Conservation (phyloP, 1,140 invertebrate species). For the Goniozus legneri region DNA sequence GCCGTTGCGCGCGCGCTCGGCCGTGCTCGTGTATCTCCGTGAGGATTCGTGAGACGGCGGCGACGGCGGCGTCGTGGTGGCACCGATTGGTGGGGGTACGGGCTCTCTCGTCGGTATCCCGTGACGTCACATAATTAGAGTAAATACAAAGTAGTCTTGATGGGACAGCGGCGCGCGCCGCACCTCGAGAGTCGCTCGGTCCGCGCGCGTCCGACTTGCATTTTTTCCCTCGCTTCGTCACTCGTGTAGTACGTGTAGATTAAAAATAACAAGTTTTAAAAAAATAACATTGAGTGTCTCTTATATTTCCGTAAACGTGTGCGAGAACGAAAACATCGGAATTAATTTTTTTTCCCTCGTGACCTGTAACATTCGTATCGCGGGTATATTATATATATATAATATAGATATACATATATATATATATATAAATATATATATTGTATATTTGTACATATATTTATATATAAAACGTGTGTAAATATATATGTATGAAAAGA, state of each 20-base stretch:
- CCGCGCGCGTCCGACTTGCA: constrained; percentile 54
- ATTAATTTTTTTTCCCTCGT: too few relatives aligned
- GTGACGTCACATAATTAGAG: constrained; percentile 75
- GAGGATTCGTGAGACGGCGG: constrained; percentile 22
- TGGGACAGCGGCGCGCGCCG: constrained; percentile 64
- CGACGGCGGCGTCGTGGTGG: constrained; percentile 54
- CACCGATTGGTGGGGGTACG: too few relatives aligned
- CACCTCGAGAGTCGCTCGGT: constrained; percentile 52
- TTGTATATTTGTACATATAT: background rate
- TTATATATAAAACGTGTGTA: background rate
- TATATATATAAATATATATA: constrained; percentile 1
- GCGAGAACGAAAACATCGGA: too few relatives aligned
- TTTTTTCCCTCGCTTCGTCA: constrained; percentile 32
- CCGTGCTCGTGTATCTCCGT: constrained; percentile 14
- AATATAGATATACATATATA: background rate
- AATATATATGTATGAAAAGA: background rate
- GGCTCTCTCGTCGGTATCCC: too few relatives aligned
- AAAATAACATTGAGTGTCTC: too few relatives aligned
- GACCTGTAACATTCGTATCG: too few relatives aligned
- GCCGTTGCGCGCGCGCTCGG: constrained; percentile 30
- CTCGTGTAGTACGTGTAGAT: constrained; percentile 24
- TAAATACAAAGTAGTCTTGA: constrained; percentile 73
- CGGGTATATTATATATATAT: background rate
- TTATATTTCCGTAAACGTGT: too few relatives aligned
- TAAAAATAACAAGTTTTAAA: too few relatives aligned